Evolutionary conservation across 2,113 vertebrate genomes (phyloP).

Genomic region (Bungarus multicinctus): DNA sequence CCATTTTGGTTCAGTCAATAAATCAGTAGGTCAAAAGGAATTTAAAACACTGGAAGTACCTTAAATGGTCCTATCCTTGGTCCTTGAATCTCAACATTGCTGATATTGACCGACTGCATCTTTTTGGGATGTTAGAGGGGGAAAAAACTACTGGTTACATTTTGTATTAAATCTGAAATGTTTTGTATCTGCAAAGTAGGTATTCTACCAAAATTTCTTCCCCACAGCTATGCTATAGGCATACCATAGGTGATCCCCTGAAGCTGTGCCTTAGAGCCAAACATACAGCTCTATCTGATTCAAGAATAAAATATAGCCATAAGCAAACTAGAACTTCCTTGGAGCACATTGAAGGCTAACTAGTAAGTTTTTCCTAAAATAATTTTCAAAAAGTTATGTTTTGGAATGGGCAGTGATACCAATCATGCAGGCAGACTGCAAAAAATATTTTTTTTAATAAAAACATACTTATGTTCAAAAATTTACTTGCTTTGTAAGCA

Average conservation of each 20-base stretch:
- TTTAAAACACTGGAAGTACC: background rate
- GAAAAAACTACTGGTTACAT: background rate
- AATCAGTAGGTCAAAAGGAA: background rate
- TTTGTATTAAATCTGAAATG: background rate
- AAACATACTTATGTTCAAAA: background rate
- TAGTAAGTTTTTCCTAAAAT: background rate
- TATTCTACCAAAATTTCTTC: background rate
- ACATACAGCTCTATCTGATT: background rate
- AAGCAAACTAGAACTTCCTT: background rate
- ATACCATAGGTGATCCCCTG: background rate
- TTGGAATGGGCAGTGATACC: background rate
- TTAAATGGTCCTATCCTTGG: background rate
- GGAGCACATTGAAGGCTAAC: background rate
- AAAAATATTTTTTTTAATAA: background rate
- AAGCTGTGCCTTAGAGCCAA: background rate
- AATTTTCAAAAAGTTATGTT: background rate
- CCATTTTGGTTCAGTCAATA: background rate
- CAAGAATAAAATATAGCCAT: background rate
- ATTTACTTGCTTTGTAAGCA: background rate
- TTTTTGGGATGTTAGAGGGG: background rate
- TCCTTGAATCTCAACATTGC: background rate
- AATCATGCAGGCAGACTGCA: background rate
- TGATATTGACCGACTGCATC: background rate
- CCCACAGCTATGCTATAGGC: background rate
- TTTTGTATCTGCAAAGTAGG: background rate